phyloP scores from a whole-genome alignment of 2,888 invertebrate genomes.

The Zygogramma bicolorata region DNA sequence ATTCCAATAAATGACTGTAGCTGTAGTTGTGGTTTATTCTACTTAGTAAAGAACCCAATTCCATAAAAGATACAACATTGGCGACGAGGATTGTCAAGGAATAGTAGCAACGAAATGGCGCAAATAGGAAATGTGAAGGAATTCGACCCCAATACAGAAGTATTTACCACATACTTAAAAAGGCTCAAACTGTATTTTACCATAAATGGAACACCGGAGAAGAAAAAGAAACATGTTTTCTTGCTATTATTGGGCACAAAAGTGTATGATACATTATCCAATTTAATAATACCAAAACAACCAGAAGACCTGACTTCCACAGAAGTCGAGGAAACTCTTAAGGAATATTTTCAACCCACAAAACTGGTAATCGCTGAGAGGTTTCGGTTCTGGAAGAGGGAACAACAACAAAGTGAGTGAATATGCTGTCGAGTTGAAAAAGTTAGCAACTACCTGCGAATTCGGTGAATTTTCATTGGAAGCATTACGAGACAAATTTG shows the following conservation, averaged over 20 bases:
- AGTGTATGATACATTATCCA: not conserved
- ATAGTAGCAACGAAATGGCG: not conserved
- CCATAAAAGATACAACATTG: no score
- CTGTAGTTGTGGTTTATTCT: no score
- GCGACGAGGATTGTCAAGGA: no score
- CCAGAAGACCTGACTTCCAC: no score
- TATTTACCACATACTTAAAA: not conserved
- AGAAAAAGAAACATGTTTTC: not conserved
- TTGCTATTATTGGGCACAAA: not conserved
- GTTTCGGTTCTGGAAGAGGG: not conserved
- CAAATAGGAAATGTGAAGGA: not conserved
- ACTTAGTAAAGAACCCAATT: no score
- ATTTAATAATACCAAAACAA: not conserved
- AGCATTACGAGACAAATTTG: constrained; percentile 6
- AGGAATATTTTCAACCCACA: not conserved
- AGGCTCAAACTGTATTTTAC: not conserved
- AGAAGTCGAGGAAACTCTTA: no score
- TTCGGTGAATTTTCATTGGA: not conserved
- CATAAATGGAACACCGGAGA: not conserved
- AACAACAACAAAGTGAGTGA: not conserved
- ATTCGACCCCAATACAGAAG: not conserved
- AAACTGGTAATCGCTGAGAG: not conserved
- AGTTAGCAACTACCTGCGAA: not conserved
- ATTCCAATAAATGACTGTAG: no score
- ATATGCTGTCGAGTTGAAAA: not conserved